Evolutionary conservation across 2,113 vertebrate genomes (phyloP).

Genomic region (Microtus pennsylvanicus): DNA sequence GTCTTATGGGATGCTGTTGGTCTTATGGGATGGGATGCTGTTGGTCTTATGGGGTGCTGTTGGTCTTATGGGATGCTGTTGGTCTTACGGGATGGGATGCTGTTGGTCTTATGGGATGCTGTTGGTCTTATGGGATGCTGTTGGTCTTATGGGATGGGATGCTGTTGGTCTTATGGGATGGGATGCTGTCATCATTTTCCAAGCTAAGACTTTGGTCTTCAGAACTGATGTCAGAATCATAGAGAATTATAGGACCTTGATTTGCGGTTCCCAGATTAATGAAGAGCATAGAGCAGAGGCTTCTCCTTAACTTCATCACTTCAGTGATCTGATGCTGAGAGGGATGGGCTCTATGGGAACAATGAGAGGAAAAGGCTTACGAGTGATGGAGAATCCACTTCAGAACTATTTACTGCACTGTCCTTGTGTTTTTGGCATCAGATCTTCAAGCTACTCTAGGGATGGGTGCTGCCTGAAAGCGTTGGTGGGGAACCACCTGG

Average conservation of each 20-base stretch:
- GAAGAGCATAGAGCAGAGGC: neutral
- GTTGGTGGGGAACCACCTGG: neutral
- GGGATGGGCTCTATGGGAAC: rapidly evolving
- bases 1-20: neutral
- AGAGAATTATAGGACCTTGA: neutral
- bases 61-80: neutral
- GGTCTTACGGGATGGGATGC: neutral
- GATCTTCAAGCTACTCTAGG: neutral
- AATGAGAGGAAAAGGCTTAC: neutral
- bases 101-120: neutral
- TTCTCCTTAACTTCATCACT: neutral
- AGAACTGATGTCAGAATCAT: neutral
- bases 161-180: neutral
- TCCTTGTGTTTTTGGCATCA: neutral
- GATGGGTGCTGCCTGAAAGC: neutral
- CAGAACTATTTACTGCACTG: neutral
- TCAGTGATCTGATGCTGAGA: neutral
- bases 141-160: neutral
- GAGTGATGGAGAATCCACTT: neutral
- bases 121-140: neutral
- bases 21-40: neutral
- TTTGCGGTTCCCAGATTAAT: neutral
- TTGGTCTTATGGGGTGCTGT: neutral
- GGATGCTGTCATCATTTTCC: neutral
- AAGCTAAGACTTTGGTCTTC: neutral